A percentile compares a stretch with the other conserved stretches of the same genome.
phyloP scores from a whole-genome alignment of 2,797 vertebrate species.

The Capromys pilorides region DNA sequence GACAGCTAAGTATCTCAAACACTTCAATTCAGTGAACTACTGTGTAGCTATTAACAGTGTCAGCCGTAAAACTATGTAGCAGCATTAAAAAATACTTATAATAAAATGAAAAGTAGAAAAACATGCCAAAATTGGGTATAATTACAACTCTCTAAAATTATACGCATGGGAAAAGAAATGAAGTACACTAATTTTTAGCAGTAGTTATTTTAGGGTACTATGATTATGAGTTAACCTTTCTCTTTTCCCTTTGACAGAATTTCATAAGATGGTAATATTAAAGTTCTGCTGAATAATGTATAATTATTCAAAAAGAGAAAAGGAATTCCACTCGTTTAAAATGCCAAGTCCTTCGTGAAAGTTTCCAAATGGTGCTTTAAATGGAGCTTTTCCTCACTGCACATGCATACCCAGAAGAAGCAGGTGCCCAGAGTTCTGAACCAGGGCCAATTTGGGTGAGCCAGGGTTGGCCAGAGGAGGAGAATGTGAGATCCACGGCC shows the following conservation, averaged over 20 bases:
- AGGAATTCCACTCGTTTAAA: constrained; percentile 24
- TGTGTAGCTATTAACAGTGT: constrained; percentile 14
- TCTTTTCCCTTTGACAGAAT: constrained; percentile 60
- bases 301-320: constrained; percentile 41
- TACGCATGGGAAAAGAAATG: constrained; percentile 1
- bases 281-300: constrained; percentile 37
- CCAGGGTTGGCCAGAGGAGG: rapidly evolving
- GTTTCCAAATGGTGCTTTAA: not conserved
- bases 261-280: constrained; percentile 62
- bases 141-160: constrained; percentile 66
- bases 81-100: constrained; percentile 42
- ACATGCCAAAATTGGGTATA: constrained; percentile 54
- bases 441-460: not conserved
- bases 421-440: not conserved
- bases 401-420: not conserved
- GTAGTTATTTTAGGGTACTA: constrained; percentile 52
- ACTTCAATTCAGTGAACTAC: constrained; percentile 31
- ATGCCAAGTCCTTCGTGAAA: constrained; percentile 18
- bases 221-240: constrained; percentile 62
- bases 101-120: constrained; percentile 48
- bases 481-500: not conserved
- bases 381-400: not conserved
- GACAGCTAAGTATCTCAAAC: constrained; percentile 15
- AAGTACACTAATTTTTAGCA: constrained; percentile 27
- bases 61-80: not conserved